Evolutionary conservation across 1,140 invertebrate genomes (phyloP).

Genomic region (Leptonema lineaticorne): DNA sequence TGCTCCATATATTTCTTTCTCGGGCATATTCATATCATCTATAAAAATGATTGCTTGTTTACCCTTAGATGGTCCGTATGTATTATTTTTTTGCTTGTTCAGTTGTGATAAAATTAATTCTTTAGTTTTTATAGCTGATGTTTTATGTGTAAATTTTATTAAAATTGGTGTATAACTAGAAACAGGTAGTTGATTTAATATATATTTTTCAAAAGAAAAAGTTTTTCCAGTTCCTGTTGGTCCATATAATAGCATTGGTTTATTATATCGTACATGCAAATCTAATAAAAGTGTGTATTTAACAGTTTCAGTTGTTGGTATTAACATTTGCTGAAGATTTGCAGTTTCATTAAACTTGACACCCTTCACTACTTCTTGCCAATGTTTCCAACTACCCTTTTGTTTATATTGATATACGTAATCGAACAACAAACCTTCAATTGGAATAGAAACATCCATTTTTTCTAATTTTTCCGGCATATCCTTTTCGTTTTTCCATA

Average conservation of each 20-base stretch:
- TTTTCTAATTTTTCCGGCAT: slow-evolving; percentile 68
- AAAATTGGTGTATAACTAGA: slow-evolving; percentile 76
- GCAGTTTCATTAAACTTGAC: slow-evolving; percentile 62
- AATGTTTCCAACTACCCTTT: slow-evolving; percentile 78
- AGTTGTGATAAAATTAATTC: slow-evolving; percentile 85
- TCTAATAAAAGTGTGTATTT: slow-evolving; percentile 72
- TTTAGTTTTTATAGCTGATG: slow-evolving; percentile 82
- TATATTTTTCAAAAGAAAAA: slow-evolving; percentile 82
- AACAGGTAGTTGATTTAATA: slow-evolving; percentile 76
- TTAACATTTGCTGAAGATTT: slow-evolving; percentile 73
- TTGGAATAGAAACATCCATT: slow-evolving; percentile 71
- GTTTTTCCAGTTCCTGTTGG: slow-evolving; percentile 93
- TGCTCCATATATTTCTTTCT: slow-evolving; percentile 82
- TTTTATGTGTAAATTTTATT: slow-evolving; percentile 88
- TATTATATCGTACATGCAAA: slow-evolving; percentile 66
- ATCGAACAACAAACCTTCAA: slow-evolving; percentile 76
- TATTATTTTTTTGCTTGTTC: slow-evolving; percentile 75
- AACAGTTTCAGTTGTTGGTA: slow-evolving; percentile 84
- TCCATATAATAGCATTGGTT: slow-evolving; percentile 79
- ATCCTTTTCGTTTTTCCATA: slow-evolving; percentile 63
- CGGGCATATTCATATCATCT: slow-evolving; percentile 92
- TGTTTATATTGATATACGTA: slow-evolving; percentile 75
- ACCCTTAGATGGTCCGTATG: slow-evolving; percentile 77
- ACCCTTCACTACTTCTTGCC: slow-evolving; percentile 65
- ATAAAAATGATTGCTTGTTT: slow-evolving; percentile 82